Base-by-base conservation (phyloP, 2,113 vertebrate genomes). In the Chunga burmeisteri region DNA sequence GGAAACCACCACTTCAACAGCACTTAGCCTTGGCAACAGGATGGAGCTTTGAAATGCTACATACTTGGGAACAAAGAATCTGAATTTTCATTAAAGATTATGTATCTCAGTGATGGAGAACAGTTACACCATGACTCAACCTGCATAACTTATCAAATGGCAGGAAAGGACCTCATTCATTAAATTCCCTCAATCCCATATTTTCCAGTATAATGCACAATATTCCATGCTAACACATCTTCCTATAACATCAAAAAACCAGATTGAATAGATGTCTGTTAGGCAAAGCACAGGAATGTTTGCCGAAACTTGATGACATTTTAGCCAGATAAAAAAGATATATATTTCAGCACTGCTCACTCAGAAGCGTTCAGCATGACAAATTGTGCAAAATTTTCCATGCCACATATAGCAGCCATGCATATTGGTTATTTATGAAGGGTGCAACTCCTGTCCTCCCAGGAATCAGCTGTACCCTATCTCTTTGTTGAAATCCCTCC, bases 371-470 rank as follows among this genome's bases (percentile, higher is more conserved):
- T 58, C 19, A 72, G 17, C 11, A 34, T 22, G 8, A 74, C 20
- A 53, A 40, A 42, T 10, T 0, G 1, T 50, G 14, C 11, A 29
- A 42, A 81, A 47, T 21, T 16, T 29, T 46, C 46, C 3, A 2
- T n/a, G 23, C 4, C 36, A 18, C 9, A 17, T 12, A 1, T 2
- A 79, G 22, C 42, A 70, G 25, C n/a, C 0, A 0, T 29, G 16
- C 8, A 49, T 6, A 6, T 4, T 55, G 44, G 12, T 25, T 52
- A 47, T 38, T 61, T 23, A 40, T 14, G 18, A 72, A 16, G 19
- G 10, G 5, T 38, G 3, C 16, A 58, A 12, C 16, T 88, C 38
- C 56, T 50, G 25, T 22, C 42, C n/a, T 63, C 49, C 44, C n/a
- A 59, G 56, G 61, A 93, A 32, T 58, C 40, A 53, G 14, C n/a